Percentiles rank a stretch among this genome's conserved stretches.
phyloP scores from a whole-genome alignment of 2,797 vertebrate genomes.

The Notamacropus eugenii region DNA sequence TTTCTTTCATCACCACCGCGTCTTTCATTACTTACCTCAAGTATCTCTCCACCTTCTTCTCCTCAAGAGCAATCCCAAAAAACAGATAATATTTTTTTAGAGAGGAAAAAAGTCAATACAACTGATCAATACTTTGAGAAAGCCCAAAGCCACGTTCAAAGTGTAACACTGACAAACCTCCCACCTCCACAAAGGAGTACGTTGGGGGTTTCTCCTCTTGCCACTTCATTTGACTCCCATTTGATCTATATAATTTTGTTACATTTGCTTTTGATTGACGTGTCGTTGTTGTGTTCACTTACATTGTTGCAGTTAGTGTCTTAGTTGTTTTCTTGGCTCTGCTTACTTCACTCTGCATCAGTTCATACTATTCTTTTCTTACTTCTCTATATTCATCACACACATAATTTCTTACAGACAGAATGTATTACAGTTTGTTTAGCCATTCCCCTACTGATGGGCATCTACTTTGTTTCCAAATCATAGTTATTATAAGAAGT shows the following conservation, averaged over 20 bases:
- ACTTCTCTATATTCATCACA: background rate
- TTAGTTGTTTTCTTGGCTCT: background rate
- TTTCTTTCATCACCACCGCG: background rate
- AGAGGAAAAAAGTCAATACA: background rate
- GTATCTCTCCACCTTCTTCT: background rate
- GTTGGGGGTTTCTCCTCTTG: background rate
- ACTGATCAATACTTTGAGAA: background rate
- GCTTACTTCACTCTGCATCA: background rate
- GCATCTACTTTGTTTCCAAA: background rate
- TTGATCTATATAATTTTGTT: background rate
- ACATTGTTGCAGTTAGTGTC: background rate
- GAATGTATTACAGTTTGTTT: background rate
- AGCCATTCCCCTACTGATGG: background rate
- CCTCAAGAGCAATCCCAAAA: background rate
- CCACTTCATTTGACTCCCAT: background rate
- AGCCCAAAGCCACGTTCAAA: background rate
- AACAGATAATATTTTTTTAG: background rate
- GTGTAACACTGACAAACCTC: background rate
- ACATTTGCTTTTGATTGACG: background rate
- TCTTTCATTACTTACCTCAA: background rate
- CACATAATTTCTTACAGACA: background rate
- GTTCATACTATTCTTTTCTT: background rate
- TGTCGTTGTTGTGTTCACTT: background rate
- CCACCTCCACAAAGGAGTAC: background rate
- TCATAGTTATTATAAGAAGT: background rate